phyloP scores from a whole-genome alignment of 2,797 vertebrate species.

The Hippopotamyrus pictus region DNA sequence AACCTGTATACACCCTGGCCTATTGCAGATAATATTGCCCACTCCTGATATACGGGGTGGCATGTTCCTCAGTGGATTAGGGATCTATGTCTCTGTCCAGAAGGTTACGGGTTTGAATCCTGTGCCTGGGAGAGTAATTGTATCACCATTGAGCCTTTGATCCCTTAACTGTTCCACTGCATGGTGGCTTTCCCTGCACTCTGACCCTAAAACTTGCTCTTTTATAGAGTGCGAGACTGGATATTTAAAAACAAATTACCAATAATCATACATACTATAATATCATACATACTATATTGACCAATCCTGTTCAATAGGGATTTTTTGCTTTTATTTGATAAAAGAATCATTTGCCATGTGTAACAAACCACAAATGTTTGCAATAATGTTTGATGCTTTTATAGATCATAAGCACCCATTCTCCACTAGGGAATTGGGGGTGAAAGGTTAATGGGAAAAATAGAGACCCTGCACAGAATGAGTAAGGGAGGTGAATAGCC shows the following conservation, averaged over 20 bases:
- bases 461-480: slow-evolving; percentile 61
- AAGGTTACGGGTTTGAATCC: not conserved
- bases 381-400: not conserved
- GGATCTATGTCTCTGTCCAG: not conserved
- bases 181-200: not conserved
- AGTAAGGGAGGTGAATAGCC: slow-evolving; percentile 70
- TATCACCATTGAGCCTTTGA: not conserved
- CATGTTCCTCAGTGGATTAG: not conserved
- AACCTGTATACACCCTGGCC: not conserved
- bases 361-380: not conserved
- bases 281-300: not conserved
- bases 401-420: slow-evolving; percentile 61
- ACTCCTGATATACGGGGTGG: not conserved
- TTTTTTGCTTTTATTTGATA: not conserved
- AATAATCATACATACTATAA: not conserved
- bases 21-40: not conserved
- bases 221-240: not conserved
- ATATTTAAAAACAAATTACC: not conserved
- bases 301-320: not conserved
- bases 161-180: not conserved
- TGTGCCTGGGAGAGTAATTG: not conserved
- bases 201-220: not conserved
- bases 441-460: slow-evolving; percentile 88
- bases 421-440: slow-evolving; percentile 71
- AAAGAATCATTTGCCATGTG: not conserved